Evolutionary conservation across 2,888 invertebrate species (phyloP).

Genomic region (Rhingia rostrata): DNA sequence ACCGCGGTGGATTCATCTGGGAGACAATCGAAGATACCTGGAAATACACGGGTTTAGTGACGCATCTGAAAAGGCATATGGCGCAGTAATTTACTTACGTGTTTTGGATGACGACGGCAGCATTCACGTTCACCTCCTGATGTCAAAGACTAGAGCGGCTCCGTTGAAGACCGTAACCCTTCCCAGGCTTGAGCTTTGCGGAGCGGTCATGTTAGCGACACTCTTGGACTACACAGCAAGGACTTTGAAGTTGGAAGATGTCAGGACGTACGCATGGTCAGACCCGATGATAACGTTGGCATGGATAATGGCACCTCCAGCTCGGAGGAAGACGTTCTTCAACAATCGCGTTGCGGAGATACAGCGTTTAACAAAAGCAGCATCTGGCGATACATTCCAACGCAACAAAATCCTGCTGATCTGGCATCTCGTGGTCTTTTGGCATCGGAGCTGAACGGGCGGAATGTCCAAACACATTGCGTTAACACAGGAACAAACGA

Average conservation of each 20-base stretch:
- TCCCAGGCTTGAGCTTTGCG: constrained; percentile 63
- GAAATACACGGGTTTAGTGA: too few species aligned
- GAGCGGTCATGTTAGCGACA: constrained; percentile 50
- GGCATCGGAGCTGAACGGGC: background rate
- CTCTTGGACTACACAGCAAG: constrained; percentile 16
- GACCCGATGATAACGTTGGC: constrained; percentile 65
- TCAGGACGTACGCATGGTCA: constrained; percentile 47
- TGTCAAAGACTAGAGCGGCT: constrained; percentile 61
- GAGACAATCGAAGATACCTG: background rate
- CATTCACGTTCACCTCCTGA: constrained; percentile 21
- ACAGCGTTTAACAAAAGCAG: constrained; percentile 28
- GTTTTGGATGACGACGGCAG: background rate
- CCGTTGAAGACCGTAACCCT: constrained; percentile 62
- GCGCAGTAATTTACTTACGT: constrained; percentile 7
- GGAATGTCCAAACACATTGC: too few species aligned
- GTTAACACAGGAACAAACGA: too few species aligned
- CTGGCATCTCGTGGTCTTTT: constrained; percentile 50
- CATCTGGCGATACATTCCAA: constrained; percentile 58
- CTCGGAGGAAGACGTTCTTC: constrained; percentile 55
- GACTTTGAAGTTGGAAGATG: constrained; percentile 1
- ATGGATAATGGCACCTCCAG: constrained; percentile 56
- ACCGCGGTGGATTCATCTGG: too few species aligned
- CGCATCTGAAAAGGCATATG: constrained; percentile 13
- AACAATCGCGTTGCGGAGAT: constrained; percentile 67
- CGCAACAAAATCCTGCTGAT: constrained; percentile 67